These are phyloP conservation scores for Manduca sexta DNA, from an alignment of 1,140 invertebrate genomes.

Conservation along the genomic window DNA sequence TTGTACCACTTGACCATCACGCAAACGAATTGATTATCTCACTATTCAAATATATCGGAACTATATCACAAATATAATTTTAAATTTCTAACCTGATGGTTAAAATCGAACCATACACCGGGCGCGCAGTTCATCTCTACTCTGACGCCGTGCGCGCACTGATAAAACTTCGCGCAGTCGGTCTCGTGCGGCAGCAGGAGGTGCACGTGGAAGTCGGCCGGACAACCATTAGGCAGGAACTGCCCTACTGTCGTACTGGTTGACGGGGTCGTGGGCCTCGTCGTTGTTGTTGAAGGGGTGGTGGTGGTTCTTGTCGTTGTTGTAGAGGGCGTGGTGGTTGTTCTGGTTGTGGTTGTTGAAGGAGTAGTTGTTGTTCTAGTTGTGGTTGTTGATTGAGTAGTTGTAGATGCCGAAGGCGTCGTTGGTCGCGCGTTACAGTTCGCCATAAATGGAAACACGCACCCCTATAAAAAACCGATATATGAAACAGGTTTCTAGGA, in stretches of 20 bases:
- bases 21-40: too few relatives aligned
- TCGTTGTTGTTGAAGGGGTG: not conserved
- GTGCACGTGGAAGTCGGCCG: constrained; percentile 23
- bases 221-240: constrained; percentile 28
- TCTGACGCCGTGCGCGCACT: constrained; percentile 27
- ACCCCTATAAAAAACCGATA: too few relatives aligned
- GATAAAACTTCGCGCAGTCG: constrained; percentile 65
- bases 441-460: too few relatives aligned
- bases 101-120: constrained; percentile 5
- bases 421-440: too few relatives aligned
- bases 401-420: not conserved
- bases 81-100: not conserved
- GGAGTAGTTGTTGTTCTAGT: constrained; percentile 13
- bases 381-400: not conserved
- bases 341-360: constrained; percentile 4
- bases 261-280: not conserved
- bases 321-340: not conserved
- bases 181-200: constrained; percentile 58
- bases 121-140: constrained; percentile 20
- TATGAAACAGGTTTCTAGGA: too few relatives aligned
- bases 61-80: too few relatives aligned
- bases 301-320: not conserved
- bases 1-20: too few relatives aligned
- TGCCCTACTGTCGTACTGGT: not conserved
- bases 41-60: too few relatives aligned